Evolutionary conservation across 2,113 vertebrate genomes (phyloP), one percentile per base, ranked within the genome.

Genomic region (Neolamprologus caudopunctatus): DNA sequence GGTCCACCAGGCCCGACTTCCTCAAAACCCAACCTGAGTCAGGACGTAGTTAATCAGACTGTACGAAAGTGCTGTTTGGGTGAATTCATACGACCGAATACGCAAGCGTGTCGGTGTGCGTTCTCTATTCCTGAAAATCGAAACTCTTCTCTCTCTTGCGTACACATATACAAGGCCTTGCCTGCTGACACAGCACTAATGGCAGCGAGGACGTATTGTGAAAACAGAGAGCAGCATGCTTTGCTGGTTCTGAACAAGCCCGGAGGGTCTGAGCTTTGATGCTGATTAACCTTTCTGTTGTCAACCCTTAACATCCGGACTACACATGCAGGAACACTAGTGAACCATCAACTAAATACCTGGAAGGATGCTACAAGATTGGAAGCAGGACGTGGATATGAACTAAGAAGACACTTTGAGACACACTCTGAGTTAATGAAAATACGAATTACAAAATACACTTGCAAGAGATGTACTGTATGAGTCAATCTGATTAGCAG

Each of bases 241-340:
- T 93, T 93, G 66, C 88, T 94, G 91, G 84, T 85, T 92, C 84
- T 68, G 93, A 94, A 93, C 93, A 94, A 93, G 84, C 85, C 89
- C 10, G 4, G 17, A 58, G 71, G 84, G 53, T 91, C 82, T 80
- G 82, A 85, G 83, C 80, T 87, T 81, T 91, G 89, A 93, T 90
- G 88, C 93, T 91, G 90, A 93, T 91, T 92, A 93, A 93, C 90
- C 92, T 91, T 58, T 90, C 35, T 40, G 73, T n/a, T 83, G 87
- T 61, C 78, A 78, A 80, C 82, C 87, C 61, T 66, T 66, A 83
- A 91, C 87, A 94, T 92, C 91, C 87, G 66, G 87, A 91, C 85
- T 37, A 63, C 58, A 84, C 35, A 58, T 81, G 80, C 80, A 85
- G 89, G 84, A 80, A 53, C 80, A 21, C 80, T 35, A 54, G 78